Base-by-base conservation (phyloP, 2,797 vertebrate genomes). In the Capromys pilorides region DNA sequence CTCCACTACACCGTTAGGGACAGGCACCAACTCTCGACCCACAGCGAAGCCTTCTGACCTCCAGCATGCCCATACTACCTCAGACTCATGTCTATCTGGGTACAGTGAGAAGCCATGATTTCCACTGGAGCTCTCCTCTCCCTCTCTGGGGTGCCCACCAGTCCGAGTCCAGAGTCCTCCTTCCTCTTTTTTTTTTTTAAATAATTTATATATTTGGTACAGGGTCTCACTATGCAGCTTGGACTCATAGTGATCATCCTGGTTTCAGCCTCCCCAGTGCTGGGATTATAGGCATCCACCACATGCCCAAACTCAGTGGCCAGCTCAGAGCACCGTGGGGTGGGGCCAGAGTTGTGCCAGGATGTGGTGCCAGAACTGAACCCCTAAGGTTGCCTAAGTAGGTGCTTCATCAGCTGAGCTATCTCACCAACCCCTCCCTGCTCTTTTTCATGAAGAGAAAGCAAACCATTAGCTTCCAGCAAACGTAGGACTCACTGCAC, bases 41-140 rank as follows among this genome's bases (percentile, higher is more conserved):
- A 31, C 7, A 31, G 33, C 14, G n/a, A n/a, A 31, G 24, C 4
- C 0, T 26, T 13, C n/a, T 33, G 8, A 0, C 33, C 19, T 14
- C 57, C 66, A 33, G 2, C 19, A 28, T 18, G 33, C 33, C 49
- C 11, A 24, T 12, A 6, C 21, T 86, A 66, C 75, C 36, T 36
- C 6, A 31, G 54, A 36, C 0, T 4, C 26, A 89, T 80, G 8
- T 4, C 79, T 21, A 18, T 13, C 21, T 31, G 33, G 7, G 12
- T 51, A 71, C 81, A 19, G 2, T 11, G 39, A 82, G 79, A 57
- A 49, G 18, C 45, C 51, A 12, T 13, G 0, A 1, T 57, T 86
- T 81, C 45, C 28, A 11, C 2, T 10, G 14, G 10, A 62, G 41
- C 22, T 1, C 24, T 26, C n/a, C 51, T 79, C 31, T 62, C 8